These are phyloP conservation scores for Electrona antarctica DNA, from an alignment of 2,113 vertebrate species.

Conservation along the genomic window DNA sequence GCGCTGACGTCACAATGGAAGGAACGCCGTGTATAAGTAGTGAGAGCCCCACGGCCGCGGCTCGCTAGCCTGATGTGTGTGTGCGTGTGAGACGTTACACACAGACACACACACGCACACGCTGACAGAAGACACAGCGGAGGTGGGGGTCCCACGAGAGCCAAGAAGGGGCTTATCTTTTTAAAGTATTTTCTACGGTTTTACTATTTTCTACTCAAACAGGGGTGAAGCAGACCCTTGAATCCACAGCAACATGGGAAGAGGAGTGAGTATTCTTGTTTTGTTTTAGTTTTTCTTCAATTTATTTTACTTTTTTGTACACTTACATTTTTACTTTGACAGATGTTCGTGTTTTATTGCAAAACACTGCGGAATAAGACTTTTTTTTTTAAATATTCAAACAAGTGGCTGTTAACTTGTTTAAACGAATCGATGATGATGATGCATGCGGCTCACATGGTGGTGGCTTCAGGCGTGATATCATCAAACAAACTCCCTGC, in stretches of 20 bases:
- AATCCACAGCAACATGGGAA: slow-evolving; percentile 71
- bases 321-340: not conserved
- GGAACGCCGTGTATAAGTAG: slow-evolving; percentile 75
- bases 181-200: slow-evolving; percentile 43
- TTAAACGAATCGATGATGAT: not conserved
- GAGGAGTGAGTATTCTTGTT: slow-evolving; percentile 77
- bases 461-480: no score
- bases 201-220: slow-evolving; percentile 45
- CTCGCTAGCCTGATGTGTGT: slow-evolving; percentile 65
- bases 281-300: not conserved
- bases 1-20: slow-evolving; percentile 76
- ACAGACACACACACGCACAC: not conserved
- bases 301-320: no score
- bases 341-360: not conserved
- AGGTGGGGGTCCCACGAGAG: slow-evolving; percentile 38
- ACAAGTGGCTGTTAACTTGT: slow-evolving; percentile 52
- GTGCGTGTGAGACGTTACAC: slow-evolving; percentile 62
- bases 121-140: not conserved
- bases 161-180: not conserved
- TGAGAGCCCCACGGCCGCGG: slow-evolving; percentile 45
- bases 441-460: no score
- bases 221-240: slow-evolving; percentile 41
- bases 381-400: slow-evolving; percentile 26
- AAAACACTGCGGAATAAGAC: not conserved
- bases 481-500: no score